Evolutionary conservation across 1,140 invertebrate species (phyloP).

Genomic region (Trichomalopsis sarcophagae): DNA sequence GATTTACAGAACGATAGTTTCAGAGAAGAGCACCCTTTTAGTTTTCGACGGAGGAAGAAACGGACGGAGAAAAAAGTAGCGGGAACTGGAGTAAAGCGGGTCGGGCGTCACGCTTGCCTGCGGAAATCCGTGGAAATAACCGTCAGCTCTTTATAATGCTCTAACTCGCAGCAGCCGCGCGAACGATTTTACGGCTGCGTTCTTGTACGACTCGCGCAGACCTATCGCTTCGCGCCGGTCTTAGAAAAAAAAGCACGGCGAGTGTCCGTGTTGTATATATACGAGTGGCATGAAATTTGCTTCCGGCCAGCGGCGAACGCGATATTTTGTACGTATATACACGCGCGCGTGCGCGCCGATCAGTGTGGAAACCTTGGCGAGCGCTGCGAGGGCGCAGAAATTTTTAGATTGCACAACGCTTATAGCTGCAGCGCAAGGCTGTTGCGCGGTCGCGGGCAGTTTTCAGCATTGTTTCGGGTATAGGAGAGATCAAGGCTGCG

Average conservation of each 20-base stretch:
- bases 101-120: conserved; percentile 53
- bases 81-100: conserved; percentile 39
- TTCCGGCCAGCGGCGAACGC: conserved; percentile 6
- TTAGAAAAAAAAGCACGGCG: background rate
- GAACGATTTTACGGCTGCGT: conserved; percentile 21
- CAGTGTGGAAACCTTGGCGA: conserved; percentile 7
- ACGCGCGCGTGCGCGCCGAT: no score
- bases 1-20: no score
- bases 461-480: background rate
- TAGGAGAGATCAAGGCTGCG: background rate
- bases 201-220: background rate
- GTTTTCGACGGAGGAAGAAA: background rate
- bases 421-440: background rate
- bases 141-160: conserved; percentile 8
- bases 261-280: background rate
- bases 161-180: background rate
- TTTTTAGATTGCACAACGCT: background rate
- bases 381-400: conserved; percentile 1
- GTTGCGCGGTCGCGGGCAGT: background rate
- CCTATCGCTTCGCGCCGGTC: background rate
- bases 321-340: background rate
- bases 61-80: background rate
- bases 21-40: no score
- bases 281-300: conserved; percentile 19
- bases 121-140: conserved; percentile 51